Conservation (phyloP, 2,797 vertebrate genomes). For the Leucoraja ocellata region DNA sequence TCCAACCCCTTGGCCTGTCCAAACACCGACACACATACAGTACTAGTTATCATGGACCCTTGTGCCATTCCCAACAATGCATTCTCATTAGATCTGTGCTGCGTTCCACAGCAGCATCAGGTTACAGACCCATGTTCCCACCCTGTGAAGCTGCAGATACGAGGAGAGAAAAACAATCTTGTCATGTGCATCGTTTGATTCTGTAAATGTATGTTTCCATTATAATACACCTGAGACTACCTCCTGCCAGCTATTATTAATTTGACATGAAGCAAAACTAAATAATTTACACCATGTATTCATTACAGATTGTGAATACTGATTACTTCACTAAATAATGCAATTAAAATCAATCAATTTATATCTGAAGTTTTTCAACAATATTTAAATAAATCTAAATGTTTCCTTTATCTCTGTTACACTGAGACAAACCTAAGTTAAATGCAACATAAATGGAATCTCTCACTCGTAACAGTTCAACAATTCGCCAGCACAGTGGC, state of each 20-base stretch:
- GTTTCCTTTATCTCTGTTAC: background rate
- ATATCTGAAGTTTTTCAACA: background rate
- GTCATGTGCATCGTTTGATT: background rate
- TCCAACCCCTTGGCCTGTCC: background rate
- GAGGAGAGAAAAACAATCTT: background rate
- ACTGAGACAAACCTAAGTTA: too few species aligned
- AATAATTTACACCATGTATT: background rate
- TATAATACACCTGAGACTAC: background rate
- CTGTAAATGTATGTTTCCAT: background rate
- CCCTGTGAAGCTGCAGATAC: background rate
- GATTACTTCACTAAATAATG: too few species aligned
- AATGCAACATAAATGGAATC: background rate
- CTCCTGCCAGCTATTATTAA: background rate
- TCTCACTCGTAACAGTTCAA: background rate
- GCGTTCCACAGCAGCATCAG: background rate
- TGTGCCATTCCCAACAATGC: background rate
- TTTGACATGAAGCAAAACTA: background rate
- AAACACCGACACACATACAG: background rate
- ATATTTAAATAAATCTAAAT: background rate
- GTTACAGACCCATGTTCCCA: background rate
- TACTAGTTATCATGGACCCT: too few species aligned
- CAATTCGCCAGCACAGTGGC: too few species aligned
- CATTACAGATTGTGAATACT: background rate
- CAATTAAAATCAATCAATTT: background rate
- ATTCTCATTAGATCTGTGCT: background rate